Evolutionary conservation across 2,797 vertebrate species (phyloP), one percentile per base, ranked within the genome.

Genomic region (Adrianichthys oophorus): DNA sequence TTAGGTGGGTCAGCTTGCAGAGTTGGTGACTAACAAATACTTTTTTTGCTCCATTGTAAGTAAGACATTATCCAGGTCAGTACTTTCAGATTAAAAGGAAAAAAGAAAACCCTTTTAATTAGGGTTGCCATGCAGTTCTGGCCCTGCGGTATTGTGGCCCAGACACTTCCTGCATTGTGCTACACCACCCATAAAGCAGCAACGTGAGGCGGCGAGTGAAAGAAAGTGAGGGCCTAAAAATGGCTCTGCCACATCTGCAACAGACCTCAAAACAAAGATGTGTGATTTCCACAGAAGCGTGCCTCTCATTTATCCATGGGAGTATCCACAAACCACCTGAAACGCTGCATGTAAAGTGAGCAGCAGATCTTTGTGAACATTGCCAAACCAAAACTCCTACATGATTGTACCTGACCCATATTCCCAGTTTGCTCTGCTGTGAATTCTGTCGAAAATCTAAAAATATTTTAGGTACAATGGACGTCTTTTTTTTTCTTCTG

Each of bases 41-140:
- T 37, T 12, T 13, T 32, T 37, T 37, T 48, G 44, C 18, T 52
- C 32, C 59, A 50, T 72, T 62, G 79, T 79, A 86, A 89, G 80
- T 78, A 80, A 60, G 70, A 70, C 74, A 60, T 55, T n/a, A 52
- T 59, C 70, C 79, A 88, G 85, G 81, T 92, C 85, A 71, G 62
- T 84, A 82, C 70, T 75, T 80, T 61, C 53, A 86, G 84, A 91
- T 92, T 89, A 90, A 21, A 70, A 89, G 68, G 72, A 59, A 51
- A 64, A 74, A 59, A 41, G 64, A 73, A 83, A 88, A 77, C 32
- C 76, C 80, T 92, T 93, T 92, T 92, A 92, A 86, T 92, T 93
- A 92, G 73, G 72, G 79, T 68, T 76, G 80, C 80, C 67, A 64
- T 82, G 76, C 81, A 73, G 79, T 77, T 64, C 74, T 69, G 81